These are phyloP conservation scores for Leptinotarsa undecemlineata DNA, from an alignment of 1,140 invertebrate species.

Conservation along the genomic window DNA sequence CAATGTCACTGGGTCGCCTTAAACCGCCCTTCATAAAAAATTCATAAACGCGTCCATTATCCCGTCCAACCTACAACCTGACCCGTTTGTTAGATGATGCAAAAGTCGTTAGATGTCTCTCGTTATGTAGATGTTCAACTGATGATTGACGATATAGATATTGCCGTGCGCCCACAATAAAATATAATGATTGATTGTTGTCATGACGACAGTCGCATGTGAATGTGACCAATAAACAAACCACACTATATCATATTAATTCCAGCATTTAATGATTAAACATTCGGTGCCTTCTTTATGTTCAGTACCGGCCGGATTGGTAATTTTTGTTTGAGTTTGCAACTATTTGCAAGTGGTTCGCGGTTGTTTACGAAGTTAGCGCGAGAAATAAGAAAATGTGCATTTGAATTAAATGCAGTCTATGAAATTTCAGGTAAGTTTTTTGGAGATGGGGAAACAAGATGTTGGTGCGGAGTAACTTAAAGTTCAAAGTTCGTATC, in stretches of 20 bases:
- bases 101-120: constrained; percentile 18
- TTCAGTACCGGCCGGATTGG: too few species aligned
- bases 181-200: constrained; percentile 40
- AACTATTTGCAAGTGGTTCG: too few species aligned
- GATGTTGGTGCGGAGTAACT: too few species aligned
- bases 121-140: neutral
- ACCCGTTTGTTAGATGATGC: constrained; percentile 7
- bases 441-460: too few species aligned
- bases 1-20: too few species aligned
- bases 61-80: constrained; percentile 3
- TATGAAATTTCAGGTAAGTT: too few species aligned
- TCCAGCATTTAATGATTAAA: constrained; percentile 43
- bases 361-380: too few species aligned
- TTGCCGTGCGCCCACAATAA: constrained; percentile 7
- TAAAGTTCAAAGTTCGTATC: too few species aligned
- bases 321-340: too few species aligned
- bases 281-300: constrained; percentile 36
- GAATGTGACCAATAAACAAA: constrained; percentile 46
- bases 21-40: neutral
- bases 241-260: constrained; percentile 39
- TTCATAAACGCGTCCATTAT: neutral
- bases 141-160: constrained; percentile 18
- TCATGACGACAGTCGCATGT: constrained; percentile 42
- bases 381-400: too few species aligned
- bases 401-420: too few species aligned